These are phyloP conservation scores for Ephestia elutella DNA, from an alignment of 1,140 invertebrate genomes.

Conservation along the genomic window DNA sequence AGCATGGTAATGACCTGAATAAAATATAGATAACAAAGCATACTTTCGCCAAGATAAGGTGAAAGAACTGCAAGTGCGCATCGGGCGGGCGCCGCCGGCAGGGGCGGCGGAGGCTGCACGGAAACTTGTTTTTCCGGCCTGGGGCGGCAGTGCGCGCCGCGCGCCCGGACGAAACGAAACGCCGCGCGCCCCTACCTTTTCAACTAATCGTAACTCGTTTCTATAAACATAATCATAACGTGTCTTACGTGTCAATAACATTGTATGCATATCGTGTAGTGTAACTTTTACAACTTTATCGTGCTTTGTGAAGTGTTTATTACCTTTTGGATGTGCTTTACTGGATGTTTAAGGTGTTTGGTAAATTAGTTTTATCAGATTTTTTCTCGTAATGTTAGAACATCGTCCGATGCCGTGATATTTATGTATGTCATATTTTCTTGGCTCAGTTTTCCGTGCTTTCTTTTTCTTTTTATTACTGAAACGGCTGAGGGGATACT, in stretches of 20 bases:
- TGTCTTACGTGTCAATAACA: neutral
- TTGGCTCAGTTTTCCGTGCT: conserved; percentile 43
- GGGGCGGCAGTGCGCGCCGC: conserved; percentile 60
- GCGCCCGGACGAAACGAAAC: conserved; percentile 34
- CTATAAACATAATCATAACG: neutral
- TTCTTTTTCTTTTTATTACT: conserved; percentile 39
- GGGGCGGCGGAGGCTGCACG: conserved; percentile 52
- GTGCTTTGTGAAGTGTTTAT: conserved; percentile 11
- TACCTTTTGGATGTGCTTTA: conserved; percentile 10
- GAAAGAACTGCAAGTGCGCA: conserved; percentile 60
- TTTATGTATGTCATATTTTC: conserved; percentile 57
- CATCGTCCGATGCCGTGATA: conserved; percentile 39
- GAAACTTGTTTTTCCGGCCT: conserved; percentile 40
- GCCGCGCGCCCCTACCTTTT: conserved; percentile 21
- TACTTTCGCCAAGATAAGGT: conserved; percentile 42
- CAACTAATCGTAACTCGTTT: neutral
- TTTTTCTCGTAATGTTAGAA: conserved; percentile 39
- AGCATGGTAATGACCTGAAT: conserved; percentile 14
- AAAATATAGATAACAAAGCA: conserved; percentile 30
- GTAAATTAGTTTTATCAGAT: conserved; percentile 25
- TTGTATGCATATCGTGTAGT: conserved; percentile 4
- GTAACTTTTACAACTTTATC: conserved; percentile 8
- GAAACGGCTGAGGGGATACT: conserved; percentile 34
- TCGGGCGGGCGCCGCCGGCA: conserved; percentile 29
- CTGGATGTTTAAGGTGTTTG: neutral